Percentiles rank a stretch among this genome's conserved stretches.
Conservation (phyloP, 2,888 invertebrate genomes). For the Volucella inflata region DNA sequence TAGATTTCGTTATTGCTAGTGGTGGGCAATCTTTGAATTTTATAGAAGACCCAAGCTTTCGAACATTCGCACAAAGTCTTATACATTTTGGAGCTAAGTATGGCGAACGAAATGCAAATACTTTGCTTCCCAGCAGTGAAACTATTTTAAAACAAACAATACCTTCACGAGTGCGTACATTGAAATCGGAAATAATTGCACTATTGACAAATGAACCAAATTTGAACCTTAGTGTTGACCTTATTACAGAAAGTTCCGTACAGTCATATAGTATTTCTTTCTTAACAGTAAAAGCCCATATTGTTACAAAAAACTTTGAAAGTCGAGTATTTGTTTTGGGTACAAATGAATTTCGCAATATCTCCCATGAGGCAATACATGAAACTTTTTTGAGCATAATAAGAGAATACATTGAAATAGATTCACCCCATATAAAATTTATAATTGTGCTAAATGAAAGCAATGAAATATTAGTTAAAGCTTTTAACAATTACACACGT, state of each 20-base stretch:
- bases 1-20: slow-evolving; percentile 47
- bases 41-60: slow-evolving; percentile 47
- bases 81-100: slow-evolving; percentile 51
- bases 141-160: slow-evolving; percentile 56
- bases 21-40: slow-evolving; percentile 46
- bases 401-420: slow-evolving; percentile 47
- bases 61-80: slow-evolving; percentile 40
- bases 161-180: slow-evolving; percentile 39
- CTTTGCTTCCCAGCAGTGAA: slow-evolving; percentile 38
- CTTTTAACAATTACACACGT: slow-evolving; percentile 40
- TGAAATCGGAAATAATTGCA: slow-evolving; percentile 48
- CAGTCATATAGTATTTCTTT: slow-evolving; percentile 31
- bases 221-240: slow-evolving; percentile 52
- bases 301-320: slow-evolving; percentile 36
- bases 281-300: slow-evolving; percentile 53
- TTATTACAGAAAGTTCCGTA: slow-evolving; percentile 27
- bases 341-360: slow-evolving; percentile 18
- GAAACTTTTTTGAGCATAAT: slow-evolving; percentile 40
- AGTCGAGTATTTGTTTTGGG: slow-evolving; percentile 47
- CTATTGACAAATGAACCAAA: slow-evolving; percentile 47
- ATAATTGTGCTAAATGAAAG: slow-evolving; percentile 58
- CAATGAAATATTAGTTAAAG: slow-evolving; percentile 32
- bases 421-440: slow-evolving; percentile 9
- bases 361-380: slow-evolving; percentile 10
- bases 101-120: slow-evolving; percentile 51